Evolutionary conservation across 2,113 vertebrate genomes (phyloP).

Genomic region (Ictidomys tridecemlineatus): DNA sequence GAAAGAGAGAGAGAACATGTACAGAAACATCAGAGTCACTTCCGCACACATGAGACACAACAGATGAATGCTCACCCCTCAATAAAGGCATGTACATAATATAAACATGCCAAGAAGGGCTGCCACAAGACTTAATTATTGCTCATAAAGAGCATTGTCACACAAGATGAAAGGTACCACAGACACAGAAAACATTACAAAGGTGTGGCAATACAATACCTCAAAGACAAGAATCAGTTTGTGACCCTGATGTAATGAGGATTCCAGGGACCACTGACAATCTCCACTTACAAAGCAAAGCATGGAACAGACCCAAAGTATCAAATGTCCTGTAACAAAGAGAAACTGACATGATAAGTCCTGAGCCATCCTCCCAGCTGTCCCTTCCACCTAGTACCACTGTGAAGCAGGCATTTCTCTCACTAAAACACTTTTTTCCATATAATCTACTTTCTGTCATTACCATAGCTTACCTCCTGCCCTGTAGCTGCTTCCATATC

Average conservation of each 20-base stretch:
- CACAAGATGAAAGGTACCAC: conserved; percentile 75
- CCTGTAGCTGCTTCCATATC: conserved; percentile 99
- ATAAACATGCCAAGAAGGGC: conserved; percentile 55
- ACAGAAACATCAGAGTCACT: conserved; percentile 50
- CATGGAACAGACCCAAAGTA: conserved; percentile 83
- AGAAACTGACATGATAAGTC: conserved; percentile 79
- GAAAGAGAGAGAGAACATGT: not conserved
- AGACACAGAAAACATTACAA: conserved; percentile 80
- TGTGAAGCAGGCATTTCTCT: conserved; percentile 55
- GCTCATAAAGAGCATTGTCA: conserved; percentile 70
- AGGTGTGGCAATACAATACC: conserved; percentile 80
- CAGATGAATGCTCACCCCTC: conserved; percentile 58
- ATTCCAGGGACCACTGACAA: conserved; percentile 83
- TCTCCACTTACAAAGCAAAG: conserved; percentile 83
- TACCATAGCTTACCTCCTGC: conserved; percentile 92
- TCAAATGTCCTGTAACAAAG: conserved; percentile 81
- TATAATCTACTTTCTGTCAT: not conserved
- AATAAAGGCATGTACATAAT: conserved; percentile 31
- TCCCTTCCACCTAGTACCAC: conserved; percentile 36
- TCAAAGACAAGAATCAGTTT: conserved; percentile 84
- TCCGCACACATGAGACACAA: conserved; percentile 45
- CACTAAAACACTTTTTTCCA: conserved; percentile 23
- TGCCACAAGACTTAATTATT: conserved; percentile 67
- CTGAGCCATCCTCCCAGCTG: conserved; percentile 54
- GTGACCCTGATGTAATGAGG: conserved; percentile 80